Conservation (phyloP, 2,888 invertebrate species). For the Plebejus melissa region DNA sequence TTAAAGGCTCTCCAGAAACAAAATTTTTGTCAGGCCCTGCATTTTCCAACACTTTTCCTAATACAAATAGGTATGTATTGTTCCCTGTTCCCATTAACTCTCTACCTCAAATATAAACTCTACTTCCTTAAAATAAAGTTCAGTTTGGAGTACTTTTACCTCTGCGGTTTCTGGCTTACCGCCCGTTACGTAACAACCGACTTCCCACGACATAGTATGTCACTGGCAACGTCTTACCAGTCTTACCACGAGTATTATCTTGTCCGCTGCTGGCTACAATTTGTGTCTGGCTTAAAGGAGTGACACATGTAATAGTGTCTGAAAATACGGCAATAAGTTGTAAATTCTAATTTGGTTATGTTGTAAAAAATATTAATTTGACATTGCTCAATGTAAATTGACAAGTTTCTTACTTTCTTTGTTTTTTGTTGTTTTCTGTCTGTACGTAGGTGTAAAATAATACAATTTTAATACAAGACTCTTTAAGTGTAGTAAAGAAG, state of each 20-base stretch:
- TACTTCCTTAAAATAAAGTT: background rate
- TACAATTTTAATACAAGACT: background rate
- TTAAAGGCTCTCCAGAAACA: too few relatives aligned
- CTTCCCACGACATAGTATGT: slow-evolving; percentile 16
- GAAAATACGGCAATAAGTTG: background rate
- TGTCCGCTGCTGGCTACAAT: background rate
- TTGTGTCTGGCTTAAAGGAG: background rate
- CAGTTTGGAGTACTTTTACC: background rate
- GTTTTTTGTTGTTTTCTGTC: too few relatives aligned
- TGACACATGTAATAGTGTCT: background rate
- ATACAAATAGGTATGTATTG: too few relatives aligned
- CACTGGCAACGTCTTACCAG: slow-evolving; percentile 21
- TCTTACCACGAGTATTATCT: slow-evolving; percentile 13
- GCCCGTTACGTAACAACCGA: slow-evolving; percentile 23
- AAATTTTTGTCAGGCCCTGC: too few relatives aligned
- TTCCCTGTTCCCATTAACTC: background rate
- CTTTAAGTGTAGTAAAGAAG: background rate
- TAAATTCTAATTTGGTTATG: background rate
- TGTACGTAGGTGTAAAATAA: too few relatives aligned
- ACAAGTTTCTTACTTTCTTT: too few relatives aligned
- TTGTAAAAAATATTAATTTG: background rate
- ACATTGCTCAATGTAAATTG: too few relatives aligned
- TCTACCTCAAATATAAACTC: background rate
- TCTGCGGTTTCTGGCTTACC: slow-evolving; percentile 11
- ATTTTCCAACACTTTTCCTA: background rate